These are phyloP conservation scores for Leptestheria dahalacensis DNA, from an alignment of 1,140 invertebrate species.

Conservation along the genomic window DNA sequence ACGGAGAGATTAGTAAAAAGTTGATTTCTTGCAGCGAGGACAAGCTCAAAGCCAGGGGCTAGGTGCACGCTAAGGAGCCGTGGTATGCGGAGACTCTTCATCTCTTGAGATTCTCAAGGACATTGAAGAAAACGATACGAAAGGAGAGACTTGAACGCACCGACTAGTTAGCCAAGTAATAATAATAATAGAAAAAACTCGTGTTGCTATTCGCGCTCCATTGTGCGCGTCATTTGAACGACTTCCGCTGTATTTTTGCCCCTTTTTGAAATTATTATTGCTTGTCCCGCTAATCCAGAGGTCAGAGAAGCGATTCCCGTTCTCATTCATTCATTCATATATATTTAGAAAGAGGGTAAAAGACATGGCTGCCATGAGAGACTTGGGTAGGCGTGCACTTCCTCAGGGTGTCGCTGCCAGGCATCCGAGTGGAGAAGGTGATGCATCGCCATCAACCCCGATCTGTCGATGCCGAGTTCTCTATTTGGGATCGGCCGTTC, in stretches of 20 bases:
- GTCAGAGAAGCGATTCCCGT: background rate
- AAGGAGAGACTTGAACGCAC: background rate
- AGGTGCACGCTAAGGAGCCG: background rate
- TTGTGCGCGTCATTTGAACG: background rate
- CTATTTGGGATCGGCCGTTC: constrained; percentile 92
- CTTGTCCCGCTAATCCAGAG: background rate
- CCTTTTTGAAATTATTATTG: background rate
- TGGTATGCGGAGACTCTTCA: background rate
- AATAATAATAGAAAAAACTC: background rate
- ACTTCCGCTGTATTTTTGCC: background rate
- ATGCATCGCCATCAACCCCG: constrained; percentile 59
- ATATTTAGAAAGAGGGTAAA: background rate
- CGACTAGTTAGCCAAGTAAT: background rate
- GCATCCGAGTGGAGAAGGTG: background rate
- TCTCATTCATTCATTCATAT: background rate
- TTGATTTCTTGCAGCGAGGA: background rate
- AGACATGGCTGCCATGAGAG: background rate
- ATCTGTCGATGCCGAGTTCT: constrained; percentile 93
- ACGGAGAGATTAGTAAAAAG: no score
- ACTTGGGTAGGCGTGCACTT: background rate
- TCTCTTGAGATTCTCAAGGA: background rate
- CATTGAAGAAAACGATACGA: background rate
- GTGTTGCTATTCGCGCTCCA: background rate
- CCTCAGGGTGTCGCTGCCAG: background rate
- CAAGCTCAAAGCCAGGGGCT: background rate